Conservation (phyloP, 1,140 invertebrate genomes). For the Drosophila bifasciata region DNA sequence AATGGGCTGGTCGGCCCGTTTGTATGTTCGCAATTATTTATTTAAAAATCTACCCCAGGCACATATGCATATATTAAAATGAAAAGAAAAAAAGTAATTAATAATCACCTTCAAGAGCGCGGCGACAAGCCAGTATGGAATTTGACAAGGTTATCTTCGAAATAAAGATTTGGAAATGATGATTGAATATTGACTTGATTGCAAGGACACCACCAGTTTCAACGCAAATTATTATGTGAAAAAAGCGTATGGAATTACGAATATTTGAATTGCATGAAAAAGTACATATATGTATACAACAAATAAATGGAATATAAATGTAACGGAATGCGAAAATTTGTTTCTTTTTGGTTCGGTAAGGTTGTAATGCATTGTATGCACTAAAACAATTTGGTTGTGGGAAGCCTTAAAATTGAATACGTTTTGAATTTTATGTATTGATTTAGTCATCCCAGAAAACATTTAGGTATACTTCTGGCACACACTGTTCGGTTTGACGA, state of each 20-base stretch:
- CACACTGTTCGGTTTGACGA: too few relatives aligned
- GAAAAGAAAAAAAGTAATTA: constrained; percentile 30
- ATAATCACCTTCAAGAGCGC: constrained; percentile 9
- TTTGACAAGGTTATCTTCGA: constrained; percentile 3
- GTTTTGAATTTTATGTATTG: background rate
- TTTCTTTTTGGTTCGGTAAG: too few relatives aligned
- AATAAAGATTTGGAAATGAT: constrained; percentile 9
- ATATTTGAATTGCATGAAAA: constrained; percentile 34
- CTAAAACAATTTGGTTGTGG: too few relatives aligned
- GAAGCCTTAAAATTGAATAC: too few relatives aligned
- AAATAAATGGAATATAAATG: constrained; percentile 49
- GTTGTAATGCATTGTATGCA: background rate
- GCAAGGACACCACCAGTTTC: constrained; percentile 10
- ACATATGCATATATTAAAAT: constrained; percentile 38
- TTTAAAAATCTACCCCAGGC: constrained; percentile 21
- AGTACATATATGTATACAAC: constrained; percentile 51
- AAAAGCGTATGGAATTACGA: constrained; percentile 25
- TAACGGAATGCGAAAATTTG: constrained; percentile 1
- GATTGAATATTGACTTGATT: constrained; percentile 21
- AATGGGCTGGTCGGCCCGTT: constrained; percentile 23
- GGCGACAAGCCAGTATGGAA: constrained; percentile 1
- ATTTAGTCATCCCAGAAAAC: too few relatives aligned
- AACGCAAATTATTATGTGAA: constrained; percentile 23
- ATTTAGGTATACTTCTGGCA: too few relatives aligned
- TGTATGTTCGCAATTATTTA: constrained; percentile 30